These are phyloP conservation scores for Phytoseiulus persimilis DNA, from an alignment of 2,888 invertebrate species.

Conservation along the genomic window DNA sequence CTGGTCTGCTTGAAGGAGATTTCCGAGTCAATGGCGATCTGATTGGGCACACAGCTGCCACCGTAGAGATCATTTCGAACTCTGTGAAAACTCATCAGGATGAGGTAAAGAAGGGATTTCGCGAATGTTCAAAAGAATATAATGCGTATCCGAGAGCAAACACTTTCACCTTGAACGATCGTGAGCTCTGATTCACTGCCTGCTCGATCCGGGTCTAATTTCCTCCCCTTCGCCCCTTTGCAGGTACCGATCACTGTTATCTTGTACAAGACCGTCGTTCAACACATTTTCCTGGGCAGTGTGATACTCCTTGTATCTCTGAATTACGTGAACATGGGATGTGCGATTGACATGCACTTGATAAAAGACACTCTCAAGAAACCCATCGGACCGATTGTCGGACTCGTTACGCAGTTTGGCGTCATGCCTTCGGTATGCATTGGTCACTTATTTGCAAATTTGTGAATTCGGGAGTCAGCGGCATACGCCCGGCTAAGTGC, in stretches of 20 bases:
- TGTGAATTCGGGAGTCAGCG: no score
- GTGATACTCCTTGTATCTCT: constrained; percentile 68
- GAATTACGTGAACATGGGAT: constrained; percentile 82
- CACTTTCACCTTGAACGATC: no score
- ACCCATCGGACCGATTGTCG: constrained; percentile 70
- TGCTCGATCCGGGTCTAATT: not conserved
- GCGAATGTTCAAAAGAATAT: not conserved
- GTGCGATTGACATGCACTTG: constrained; percentile 68
- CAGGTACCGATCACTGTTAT: constrained; percentile 21
- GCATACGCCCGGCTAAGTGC: no score
- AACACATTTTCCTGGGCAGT: constrained; percentile 60
- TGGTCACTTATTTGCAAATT: no score
- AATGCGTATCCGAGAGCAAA: no score
- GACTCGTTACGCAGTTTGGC: constrained; percentile 67
- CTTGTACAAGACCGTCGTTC: not conserved
- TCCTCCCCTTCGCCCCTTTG: not conserved
- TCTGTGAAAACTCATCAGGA: not conserved
- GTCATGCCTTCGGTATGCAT: constrained; percentile 69
- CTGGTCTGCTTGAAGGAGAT: not conserved
- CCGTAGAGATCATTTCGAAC: not conserved
- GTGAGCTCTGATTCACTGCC: no score
- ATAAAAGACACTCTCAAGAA: constrained; percentile 60
- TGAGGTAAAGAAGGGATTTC: not conserved
- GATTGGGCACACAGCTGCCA: not conserved
- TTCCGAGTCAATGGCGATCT: constrained; percentile 7